Conservation (phyloP, 2,797 vertebrate genomes). For the Manis javanica region DNA sequence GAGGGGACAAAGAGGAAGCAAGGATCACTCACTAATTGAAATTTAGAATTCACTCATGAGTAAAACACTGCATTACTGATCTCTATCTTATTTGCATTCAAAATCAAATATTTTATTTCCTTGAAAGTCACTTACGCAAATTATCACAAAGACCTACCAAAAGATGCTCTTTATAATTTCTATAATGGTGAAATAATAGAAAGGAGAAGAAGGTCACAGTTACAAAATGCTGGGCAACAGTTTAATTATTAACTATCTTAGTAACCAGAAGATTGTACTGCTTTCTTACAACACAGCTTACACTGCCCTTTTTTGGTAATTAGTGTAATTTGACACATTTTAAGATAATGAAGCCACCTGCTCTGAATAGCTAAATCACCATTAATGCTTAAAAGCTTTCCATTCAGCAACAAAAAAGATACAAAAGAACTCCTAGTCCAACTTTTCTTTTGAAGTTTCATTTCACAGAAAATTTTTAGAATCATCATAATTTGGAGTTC, state of each 20-base stretch:
- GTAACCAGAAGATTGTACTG: not conserved
- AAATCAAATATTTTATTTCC: conserved; percentile 27
- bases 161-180: conserved; percentile 32
- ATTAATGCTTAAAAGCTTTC: conserved; percentile 63
- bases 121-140: conserved; percentile 36
- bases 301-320: conserved; percentile 69
- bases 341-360: conserved; percentile 68
- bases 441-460: conserved; percentile 37
- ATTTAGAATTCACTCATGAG: not conserved
- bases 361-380: conserved; percentile 66
- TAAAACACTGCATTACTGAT: conserved; percentile 2
- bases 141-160: not conserved
- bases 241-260: conserved; percentile 39
- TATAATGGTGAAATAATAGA: conserved; percentile 16
- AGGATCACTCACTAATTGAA: not conserved
- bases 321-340: conserved; percentile 74
- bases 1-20: not conserved
- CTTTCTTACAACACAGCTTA: conserved; percentile 51
- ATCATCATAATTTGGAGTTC: conserved; percentile 14
- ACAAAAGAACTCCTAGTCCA: not conserved
- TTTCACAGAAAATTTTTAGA: conserved; percentile 25
- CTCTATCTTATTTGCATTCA: not conserved
- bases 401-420: conserved; percentile 44
- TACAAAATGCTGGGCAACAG: conserved; percentile 45
- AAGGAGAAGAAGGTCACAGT: not conserved